A percentile compares a stretch with the other conserved stretches of the same genome.
Evolutionary conservation across 2,888 invertebrate species (phyloP).

Genomic region (Phanerotoma sp.): DNA sequence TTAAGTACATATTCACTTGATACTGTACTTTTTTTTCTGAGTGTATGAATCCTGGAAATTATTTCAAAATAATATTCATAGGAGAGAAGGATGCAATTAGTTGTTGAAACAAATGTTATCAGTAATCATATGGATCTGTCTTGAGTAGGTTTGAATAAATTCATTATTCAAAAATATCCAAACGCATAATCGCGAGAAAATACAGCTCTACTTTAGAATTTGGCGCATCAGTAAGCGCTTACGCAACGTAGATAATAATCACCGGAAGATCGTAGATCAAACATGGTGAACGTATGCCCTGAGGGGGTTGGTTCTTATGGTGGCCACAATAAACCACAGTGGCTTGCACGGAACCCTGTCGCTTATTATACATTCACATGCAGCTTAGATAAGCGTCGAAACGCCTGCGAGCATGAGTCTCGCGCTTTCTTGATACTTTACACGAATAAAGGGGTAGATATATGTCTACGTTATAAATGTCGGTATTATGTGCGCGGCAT

Average conservation of each 20-base stretch:
- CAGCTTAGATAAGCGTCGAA: constrained; percentile 31
- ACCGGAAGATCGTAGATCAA: constrained; percentile 56
- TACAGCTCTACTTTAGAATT: constrained; percentile 18
- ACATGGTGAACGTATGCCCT: constrained; percentile 46
- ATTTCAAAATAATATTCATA: too few species aligned
- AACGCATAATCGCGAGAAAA: constrained; percentile 29
- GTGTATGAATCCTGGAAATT: too few species aligned
- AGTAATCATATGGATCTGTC: too few species aligned
- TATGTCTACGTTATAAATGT: constrained; percentile 56
- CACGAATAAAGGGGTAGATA: constrained; percentile 54
- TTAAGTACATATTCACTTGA: too few species aligned
- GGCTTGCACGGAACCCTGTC: constrained; percentile 32
- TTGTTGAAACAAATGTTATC: too few species aligned
- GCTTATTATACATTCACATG: constrained; percentile 56
- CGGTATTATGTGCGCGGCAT: constrained; percentile 51
- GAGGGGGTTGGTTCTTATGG: constrained; percentile 41
- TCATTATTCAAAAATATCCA: constrained; percentile 20
- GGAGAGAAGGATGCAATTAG: too few species aligned
- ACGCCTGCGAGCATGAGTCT: constrained; percentile 30
- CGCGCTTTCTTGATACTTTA: constrained; percentile 45
- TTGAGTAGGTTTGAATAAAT: not conserved
- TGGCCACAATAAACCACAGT: not conserved
- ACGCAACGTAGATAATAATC: constrained; percentile 40
- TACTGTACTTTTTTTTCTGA: too few species aligned
- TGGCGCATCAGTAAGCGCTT: constrained; percentile 11